Evolutionary conservation across 2,888 invertebrate species (phyloP).

Genomic region (Synergus umbraculus): DNA sequence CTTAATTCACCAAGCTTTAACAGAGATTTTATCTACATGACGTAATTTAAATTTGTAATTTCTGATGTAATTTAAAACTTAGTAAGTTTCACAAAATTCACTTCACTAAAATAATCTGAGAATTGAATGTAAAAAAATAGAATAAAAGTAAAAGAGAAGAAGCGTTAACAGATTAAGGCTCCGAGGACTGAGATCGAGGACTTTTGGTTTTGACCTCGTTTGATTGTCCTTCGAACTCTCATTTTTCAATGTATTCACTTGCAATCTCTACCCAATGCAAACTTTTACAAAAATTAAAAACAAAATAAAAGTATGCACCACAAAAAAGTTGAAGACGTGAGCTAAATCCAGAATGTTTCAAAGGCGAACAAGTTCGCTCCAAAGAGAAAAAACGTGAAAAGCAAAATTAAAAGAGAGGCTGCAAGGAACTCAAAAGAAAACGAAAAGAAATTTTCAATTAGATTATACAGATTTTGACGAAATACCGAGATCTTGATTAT

Average conservation of each 20-base stretch:
- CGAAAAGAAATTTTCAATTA: not conserved
- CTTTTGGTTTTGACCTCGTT: slow-evolving; percentile 66
- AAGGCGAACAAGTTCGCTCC: not conserved
- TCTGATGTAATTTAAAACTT: no score
- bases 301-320: not conserved
- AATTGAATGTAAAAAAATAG: slow-evolving; percentile 44
- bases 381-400: not conserved
- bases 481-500: not conserved
- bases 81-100: no score
- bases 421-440: not conserved
- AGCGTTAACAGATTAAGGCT: slow-evolving; percentile 60
- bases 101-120: not conserved
- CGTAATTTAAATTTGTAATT: no score
- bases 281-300: slow-evolving; percentile 2
- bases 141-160: slow-evolving; percentile 58
- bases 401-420: not conserved
- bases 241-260: slow-evolving; percentile 48
- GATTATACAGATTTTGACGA: no score
- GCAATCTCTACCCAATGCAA: not conserved
- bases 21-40: no score
- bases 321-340: not conserved
- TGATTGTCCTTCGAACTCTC: slow-evolving; percentile 66
- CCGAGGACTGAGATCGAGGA: slow-evolving; percentile 60
- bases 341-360: slow-evolving; percentile 7
- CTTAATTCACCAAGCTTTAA: no score